Evolutionary conservation across 2,113 vertebrate genomes (phyloP), one percentile per base, ranked within the genome.

Genomic region (Dasypus novemcinctus): DNA sequence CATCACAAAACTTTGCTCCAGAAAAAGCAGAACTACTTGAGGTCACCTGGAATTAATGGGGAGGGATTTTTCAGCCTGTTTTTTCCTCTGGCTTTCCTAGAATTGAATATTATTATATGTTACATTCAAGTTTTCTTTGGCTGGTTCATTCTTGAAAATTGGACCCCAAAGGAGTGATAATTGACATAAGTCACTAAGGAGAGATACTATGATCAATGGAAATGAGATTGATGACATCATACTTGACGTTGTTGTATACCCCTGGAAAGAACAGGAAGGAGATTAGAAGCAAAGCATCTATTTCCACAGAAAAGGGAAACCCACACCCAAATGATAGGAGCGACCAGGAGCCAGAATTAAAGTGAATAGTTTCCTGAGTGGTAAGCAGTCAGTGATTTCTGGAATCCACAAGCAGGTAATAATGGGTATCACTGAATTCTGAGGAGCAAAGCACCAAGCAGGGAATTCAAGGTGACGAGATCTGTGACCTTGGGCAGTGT

Each of bases 251-350:
- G 49, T 54, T 46, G 20, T 89, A n/a, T 33, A 21, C 23, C 49
- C 8, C 7, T 79, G 69, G 74, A 75, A 69, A 54, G 14, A 52
- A 38, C 94, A 88, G 91, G 90, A 93, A 88, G 38, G 85, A 78
- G 41, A 81, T 41, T 17, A 15, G 68, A 91, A 88, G 61, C 6
- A 74, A 72, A 71, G 64, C 66, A 89, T 85, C 20, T 82, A 33
- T 96, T 96, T 84, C 66, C 64, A 89, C 29, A 89, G 79, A 94
- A 93, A 89, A 49, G 87, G 86, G 71, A 93, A 87, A 41, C 33
- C 61, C 90, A 82, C 85, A 66, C 81, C 31, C 36, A 25, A 93
- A 74, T 25, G 43, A 85, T 7, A 76, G 12, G 15, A n/a, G 54
- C n/a, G 76, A 66, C 36, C 75, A 69, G 87, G 52, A 76, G 33